Percentiles rank a stretch among this genome's conserved stretches.
Conservation (phyloP, 2,888 invertebrate genomes). For the Sarcophaga variegata region DNA sequence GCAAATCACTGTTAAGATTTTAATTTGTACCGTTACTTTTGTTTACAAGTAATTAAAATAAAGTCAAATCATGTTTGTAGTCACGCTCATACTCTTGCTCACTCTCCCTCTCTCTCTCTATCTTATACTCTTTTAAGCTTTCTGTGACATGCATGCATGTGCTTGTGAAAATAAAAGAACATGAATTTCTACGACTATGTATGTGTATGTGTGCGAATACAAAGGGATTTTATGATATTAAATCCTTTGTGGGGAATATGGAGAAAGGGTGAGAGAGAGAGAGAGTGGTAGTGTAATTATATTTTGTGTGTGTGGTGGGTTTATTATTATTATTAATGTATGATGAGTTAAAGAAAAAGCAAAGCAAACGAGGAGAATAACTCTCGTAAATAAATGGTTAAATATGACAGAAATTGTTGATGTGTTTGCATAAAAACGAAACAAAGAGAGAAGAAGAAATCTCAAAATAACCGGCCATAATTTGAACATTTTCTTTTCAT, state of each 20-base stretch:
- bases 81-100: neutral
- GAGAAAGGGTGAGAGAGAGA: neutral
- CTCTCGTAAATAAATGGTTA: too few relatives aligned
- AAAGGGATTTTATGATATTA: slow-evolving; percentile 59
- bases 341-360: too few relatives aligned
- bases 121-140: too few relatives aligned
- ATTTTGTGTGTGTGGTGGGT: too few relatives aligned
- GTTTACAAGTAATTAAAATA: slow-evolving; percentile 70
- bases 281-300: slow-evolving; percentile 14
- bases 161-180: neutral
- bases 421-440: too few relatives aligned
- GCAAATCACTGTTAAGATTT: slow-evolving; percentile 70
- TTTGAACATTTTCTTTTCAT: slow-evolving; percentile 61
- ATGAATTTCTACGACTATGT: neutral
- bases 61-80: slow-evolving; percentile 65
- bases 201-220: slow-evolving; percentile 27
- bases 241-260: slow-evolving; percentile 43
- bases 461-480: slow-evolving; percentile 50
- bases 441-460: too few relatives aligned
- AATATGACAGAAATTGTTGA: too few relatives aligned
- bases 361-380: too few relatives aligned
- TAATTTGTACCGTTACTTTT: slow-evolving; percentile 68
- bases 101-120: too few relatives aligned
- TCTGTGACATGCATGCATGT: neutral
- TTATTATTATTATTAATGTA: slow-evolving; percentile 2